Percentiles rank a stretch among this genome's conserved stretches.
Evolutionary conservation across 2,888 invertebrate genomes (phyloP).

Genomic region (Ornithoptera priamus): DNA sequence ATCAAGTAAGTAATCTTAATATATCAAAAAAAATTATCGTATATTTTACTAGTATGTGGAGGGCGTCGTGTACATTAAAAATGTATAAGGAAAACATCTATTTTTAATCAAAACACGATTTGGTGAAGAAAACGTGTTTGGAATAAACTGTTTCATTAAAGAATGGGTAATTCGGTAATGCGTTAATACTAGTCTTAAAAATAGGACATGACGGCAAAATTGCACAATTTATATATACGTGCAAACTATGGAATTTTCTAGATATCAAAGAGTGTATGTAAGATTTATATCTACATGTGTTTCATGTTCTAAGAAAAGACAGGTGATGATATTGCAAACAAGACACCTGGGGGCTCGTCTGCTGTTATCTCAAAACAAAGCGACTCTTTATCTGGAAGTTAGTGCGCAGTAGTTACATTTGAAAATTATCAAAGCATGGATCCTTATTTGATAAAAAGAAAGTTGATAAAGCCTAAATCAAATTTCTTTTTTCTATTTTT

Average conservation of each 20-base stretch:
- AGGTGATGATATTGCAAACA: constrained; percentile 44
- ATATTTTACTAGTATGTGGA: too few species aligned
- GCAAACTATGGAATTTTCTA: constrained; percentile 33
- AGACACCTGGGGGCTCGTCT: constrained; percentile 51
- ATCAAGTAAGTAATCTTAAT: too few species aligned
- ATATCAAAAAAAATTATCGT: too few species aligned
- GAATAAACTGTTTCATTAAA: too few species aligned
- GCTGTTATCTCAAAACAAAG: constrained; percentile 38
- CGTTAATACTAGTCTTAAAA: constrained; percentile 18
- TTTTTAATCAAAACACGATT: too few species aligned
- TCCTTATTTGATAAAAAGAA: constrained; percentile 1
- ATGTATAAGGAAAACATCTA: too few species aligned
- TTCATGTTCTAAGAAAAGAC: constrained; percentile 49
- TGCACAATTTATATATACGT: constrained; percentile 34
- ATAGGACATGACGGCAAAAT: constrained; percentile 25
- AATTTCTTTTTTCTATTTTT: background rate
- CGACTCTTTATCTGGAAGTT: constrained; percentile 37
- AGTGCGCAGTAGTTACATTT: constrained; percentile 42
- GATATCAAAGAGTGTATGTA: constrained; percentile 30
- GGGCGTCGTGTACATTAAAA: too few species aligned
- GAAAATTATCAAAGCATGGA: constrained; percentile 18
- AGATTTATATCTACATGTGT: constrained; percentile 41
- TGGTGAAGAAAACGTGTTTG: too few species aligned
- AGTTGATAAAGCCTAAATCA: background rate
- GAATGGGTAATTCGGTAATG: background rate